Evolutionary conservation across 2,113 vertebrate species (phyloP), one percentile per base, ranked within the genome.

Genomic region (Nycticebus coucang): DNA sequence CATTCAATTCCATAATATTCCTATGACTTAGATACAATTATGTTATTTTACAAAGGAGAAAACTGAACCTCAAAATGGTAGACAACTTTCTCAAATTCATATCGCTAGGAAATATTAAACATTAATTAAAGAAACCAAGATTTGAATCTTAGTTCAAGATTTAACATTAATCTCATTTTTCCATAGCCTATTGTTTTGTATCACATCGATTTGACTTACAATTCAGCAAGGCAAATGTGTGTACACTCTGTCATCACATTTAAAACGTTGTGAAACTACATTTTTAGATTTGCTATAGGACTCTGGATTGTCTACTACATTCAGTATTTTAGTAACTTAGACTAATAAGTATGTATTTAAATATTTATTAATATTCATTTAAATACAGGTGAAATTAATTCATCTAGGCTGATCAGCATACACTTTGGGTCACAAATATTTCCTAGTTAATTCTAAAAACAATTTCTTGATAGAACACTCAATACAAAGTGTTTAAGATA

Each of bases 401-500:
- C 90, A 18, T 86, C 71, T 93, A 87, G 37, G 8, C 18, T 80
- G 12, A 60, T 64, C 19, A 68, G 87, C 94, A 69, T 64, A 79
- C 28, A 84, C 7, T 37, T 72, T 77, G 35, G 53, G 21, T 92
- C 9, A 81, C 95, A 96, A 94, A 75, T 55, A 89, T 17, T 66
- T 28, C 37, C 35, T 57, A 37, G 33, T 86, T 64, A 79, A 95
- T 93, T 93, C 45, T 64, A 60, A 92, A 96, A 89, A 85, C 60
- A 89, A 64, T 64, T n/a, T 86, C 8, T 50, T 85, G 72, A 57
- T 15, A 81, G 37, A 91, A 53, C 26, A 84, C 1, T 53, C 69
- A 75, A 22, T 80, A 60, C 81, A 92, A 96, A 59, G 19, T 22
- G 86, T 80, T 92, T 74, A 96, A 91, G 30, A 78, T 86, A 86